Percentiles rank a stretch among this genome's conserved stretches.
These are phyloP conservation scores for Pampusana beccarii DNA, from an alignment of 2,113 vertebrate genomes.

Conservation along the genomic window DNA sequence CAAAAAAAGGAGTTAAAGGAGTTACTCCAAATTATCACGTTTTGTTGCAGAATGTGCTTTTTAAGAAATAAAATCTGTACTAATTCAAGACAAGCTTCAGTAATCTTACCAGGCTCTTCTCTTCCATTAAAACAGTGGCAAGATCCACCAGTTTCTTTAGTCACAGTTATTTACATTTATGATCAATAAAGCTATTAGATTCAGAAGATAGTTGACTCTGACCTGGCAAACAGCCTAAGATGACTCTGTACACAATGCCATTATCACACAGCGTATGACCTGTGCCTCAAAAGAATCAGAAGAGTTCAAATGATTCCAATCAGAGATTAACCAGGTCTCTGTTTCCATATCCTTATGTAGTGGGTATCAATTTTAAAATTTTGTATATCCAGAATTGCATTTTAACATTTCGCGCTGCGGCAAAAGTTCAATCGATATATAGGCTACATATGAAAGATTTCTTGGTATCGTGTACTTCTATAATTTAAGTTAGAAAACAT, in stretches of 20 bases:
- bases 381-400: not conserved
- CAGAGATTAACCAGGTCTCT: not conserved
- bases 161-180: not conserved
- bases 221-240: not conserved
- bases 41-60: not conserved
- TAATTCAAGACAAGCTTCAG: not conserved
- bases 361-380: not conserved
- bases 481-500: not conserved
- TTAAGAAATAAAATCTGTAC: not conserved
- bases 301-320: not conserved
- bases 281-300: not conserved
- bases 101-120: not conserved
- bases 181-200: not conserved
- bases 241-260: not conserved
- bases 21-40: not conserved
- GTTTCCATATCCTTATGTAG: not conserved
- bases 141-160: not conserved
- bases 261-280: not conserved
- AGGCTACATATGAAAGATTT: not conserved
- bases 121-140: not conserved
- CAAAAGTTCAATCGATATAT: not conserved
- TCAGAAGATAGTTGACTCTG: not conserved
- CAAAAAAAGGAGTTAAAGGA: not conserved
- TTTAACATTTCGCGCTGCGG: not conserved
- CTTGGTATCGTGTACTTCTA: not conserved